phyloP scores from a whole-genome alignment of 2,797 vertebrate species.

The Micromesistius poutassou region DNA sequence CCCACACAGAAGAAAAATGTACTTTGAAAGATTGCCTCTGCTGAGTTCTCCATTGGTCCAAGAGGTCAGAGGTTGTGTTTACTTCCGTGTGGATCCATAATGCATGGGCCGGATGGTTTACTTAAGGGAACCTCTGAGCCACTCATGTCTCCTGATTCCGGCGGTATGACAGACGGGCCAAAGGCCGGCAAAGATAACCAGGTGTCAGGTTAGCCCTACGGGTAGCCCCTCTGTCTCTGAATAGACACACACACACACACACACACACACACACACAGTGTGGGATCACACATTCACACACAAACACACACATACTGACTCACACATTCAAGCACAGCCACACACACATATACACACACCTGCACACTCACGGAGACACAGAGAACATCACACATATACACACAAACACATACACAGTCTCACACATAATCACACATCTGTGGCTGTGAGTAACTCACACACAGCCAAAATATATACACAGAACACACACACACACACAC shows the following conservation, averaged over 20 bases:
- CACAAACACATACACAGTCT: no score
- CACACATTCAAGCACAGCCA: neutral
- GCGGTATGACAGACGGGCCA: conserved; percentile 48
- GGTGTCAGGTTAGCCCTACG: conserved; percentile 45
- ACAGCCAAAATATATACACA: neutral
- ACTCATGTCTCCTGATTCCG: conserved; percentile 35
- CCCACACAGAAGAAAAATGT: neutral
- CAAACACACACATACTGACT: neutral
- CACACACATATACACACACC: neutral
- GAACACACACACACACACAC: neutral
- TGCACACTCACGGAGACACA: no score
- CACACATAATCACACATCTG: neutral
- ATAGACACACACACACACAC: conserved; percentile 5
- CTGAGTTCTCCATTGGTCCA: conserved; percentile 34
- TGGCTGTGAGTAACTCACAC: no score
- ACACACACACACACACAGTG: neutral
- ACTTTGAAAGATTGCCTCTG: conserved; percentile 22
- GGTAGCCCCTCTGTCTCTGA: conserved; percentile 39
- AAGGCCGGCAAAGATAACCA: conserved; percentile 47
- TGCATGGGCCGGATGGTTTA: conserved; percentile 60
- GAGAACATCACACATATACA: no score
- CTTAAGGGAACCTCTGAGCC: conserved; percentile 57
- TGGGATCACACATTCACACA: neutral
- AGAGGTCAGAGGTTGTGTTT: conserved; percentile 65
- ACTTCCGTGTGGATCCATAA: conserved; percentile 65